phyloP scores from a whole-genome alignment of 2,888 invertebrate species.

The Troides helena region DNA sequence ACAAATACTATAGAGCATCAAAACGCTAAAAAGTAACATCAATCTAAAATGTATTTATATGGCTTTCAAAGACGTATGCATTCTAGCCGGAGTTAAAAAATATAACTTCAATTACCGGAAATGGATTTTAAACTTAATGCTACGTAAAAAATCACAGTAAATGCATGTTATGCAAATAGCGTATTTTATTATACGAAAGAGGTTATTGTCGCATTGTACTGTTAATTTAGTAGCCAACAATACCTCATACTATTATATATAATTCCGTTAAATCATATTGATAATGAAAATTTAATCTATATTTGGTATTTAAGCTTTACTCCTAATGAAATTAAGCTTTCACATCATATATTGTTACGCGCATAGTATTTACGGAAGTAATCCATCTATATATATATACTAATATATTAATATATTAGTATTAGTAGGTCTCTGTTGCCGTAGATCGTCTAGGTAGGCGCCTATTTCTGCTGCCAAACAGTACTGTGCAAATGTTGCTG shows the following conservation, averaged over 20 bases:
- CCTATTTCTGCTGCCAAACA: no score
- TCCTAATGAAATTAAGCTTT: no score
- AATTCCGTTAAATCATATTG: neutral
- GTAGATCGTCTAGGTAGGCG: no score
- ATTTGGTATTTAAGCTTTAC: neutral
- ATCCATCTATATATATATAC: no score
- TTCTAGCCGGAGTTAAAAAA: neutral
- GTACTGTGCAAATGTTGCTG: no score
- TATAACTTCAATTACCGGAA: conserved; percentile 3
- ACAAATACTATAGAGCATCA: no score
- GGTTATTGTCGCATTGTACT: conserved; percentile 12
- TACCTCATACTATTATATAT: neutral
- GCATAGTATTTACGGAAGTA: no score
- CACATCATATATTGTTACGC: no score
- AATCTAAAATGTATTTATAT: neutral
- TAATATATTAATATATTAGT: no score
- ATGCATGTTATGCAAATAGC: conserved; percentile 19
- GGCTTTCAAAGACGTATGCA: neutral
- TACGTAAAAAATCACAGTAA: conserved; percentile 14
- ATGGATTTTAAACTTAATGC: conserved; percentile 2
- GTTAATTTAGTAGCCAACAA: conserved; percentile 6
- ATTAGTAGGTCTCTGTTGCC: no score
- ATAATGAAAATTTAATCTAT: neutral
- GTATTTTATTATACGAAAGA: conserved; percentile 21
- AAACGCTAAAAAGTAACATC: no score